A percentile compares a stretch with the other conserved stretches of the same genome.
Conservation (phyloP, 1,140 invertebrate species). For the Odontomachus brunneus region DNA sequence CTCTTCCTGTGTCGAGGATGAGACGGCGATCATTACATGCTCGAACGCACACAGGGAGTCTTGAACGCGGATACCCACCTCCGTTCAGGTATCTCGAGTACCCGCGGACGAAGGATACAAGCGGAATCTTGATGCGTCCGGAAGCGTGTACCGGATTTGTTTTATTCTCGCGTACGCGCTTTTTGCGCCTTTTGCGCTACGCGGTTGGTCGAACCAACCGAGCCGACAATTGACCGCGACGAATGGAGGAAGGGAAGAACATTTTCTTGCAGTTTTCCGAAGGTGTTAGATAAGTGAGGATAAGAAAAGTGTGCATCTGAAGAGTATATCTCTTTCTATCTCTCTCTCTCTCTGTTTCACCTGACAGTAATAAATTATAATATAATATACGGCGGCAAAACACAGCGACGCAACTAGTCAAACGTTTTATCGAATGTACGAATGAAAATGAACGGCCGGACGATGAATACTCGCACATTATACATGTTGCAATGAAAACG, state of each 20-base stretch:
- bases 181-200: conserved; percentile 32
- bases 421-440: too few relatives aligned
- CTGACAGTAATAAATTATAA: too few relatives aligned
- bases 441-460: too few relatives aligned
- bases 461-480: too few relatives aligned
- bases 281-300: conserved; percentile 21
- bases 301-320: too few relatives aligned
- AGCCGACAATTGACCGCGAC: conserved; percentile 9
- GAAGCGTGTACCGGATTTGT: conserved; percentile 61
- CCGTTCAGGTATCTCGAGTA: conserved; percentile 65
- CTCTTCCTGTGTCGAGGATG: conserved; percentile 75
- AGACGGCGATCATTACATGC: conserved; percentile 71
- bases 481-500: too few relatives aligned
- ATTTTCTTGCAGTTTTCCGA: conserved; percentile 51
- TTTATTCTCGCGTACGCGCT: conserved; percentile 37
- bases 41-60: conserved; percentile 66
- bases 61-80: conserved; percentile 65
- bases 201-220: conserved; percentile 27
- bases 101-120: conserved; percentile 55
- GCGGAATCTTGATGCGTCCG: conserved; percentile 67
- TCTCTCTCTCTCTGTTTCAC: too few relatives aligned
- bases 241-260: conserved; percentile 17
- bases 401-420: too few relatives aligned
- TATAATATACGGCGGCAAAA: too few relatives aligned
- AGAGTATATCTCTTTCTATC: too few relatives aligned